These are phyloP conservation scores for Corythaeola cristata DNA, from an alignment of 2,113 vertebrate species.

Conservation along the genomic window DNA sequence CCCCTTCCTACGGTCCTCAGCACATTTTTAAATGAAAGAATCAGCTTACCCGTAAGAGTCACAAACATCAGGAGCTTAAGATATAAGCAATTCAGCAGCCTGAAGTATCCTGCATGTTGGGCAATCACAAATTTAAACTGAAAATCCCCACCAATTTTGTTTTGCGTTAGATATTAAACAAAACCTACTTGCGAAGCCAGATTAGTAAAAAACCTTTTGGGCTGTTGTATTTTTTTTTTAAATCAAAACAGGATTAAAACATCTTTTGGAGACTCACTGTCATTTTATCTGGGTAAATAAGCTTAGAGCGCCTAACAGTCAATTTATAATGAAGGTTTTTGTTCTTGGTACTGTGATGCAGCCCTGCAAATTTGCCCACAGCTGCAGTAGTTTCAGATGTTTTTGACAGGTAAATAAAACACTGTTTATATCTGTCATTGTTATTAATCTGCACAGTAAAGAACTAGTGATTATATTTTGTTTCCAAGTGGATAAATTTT, in stretches of 20 bases:
- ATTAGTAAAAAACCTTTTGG: slow-evolving; percentile 13
- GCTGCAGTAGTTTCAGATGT: slow-evolving; percentile 42
- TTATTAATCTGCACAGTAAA: slow-evolving; percentile 41
- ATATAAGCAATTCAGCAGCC: not conserved
- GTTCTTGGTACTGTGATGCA: slow-evolving; percentile 29
- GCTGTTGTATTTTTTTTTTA: not conserved
- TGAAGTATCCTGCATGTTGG: not conserved
- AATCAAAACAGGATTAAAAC: slow-evolving; percentile 42
- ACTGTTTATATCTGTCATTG: slow-evolving; percentile 31
- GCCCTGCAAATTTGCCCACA: slow-evolving; percentile 40
- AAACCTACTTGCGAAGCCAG: not conserved
- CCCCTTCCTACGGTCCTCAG: not conserved
- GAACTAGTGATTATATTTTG: slow-evolving; percentile 33
- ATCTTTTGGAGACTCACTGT: slow-evolving; percentile 31
- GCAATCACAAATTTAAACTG: slow-evolving; percentile 11
- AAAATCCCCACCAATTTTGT: slow-evolving; percentile 7
- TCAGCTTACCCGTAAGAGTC: not conserved
- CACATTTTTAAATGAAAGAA: slow-evolving; percentile 39
- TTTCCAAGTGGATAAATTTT: slow-evolving; percentile 15
- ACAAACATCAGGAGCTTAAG: not conserved
- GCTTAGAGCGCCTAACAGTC: slow-evolving; percentile 26
- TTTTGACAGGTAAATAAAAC: slow-evolving; percentile 65
- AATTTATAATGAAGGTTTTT: slow-evolving; percentile 51
- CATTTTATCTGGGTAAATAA: slow-evolving; percentile 47
- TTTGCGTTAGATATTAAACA: slow-evolving; percentile 17